Base-by-base conservation (phyloP, 2,797 vertebrate genomes). In the Amniataba percoides region DNA sequence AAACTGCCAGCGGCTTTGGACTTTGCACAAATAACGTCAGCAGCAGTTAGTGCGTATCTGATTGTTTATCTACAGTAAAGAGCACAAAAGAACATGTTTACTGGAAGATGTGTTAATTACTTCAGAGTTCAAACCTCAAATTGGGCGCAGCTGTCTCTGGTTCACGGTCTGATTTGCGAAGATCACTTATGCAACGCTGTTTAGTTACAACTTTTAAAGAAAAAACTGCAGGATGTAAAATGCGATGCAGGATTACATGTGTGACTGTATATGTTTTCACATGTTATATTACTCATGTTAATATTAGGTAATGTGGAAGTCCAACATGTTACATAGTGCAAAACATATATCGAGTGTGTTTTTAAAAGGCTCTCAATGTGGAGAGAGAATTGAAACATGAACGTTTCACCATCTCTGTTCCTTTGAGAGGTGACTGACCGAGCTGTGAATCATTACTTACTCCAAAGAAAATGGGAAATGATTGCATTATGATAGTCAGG, bases 371-470 rank as follows among this genome's bases (percentile, higher is more conserved):
- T 21, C 0, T 51, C 15, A 67, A 40, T 23, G 48, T 51, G 40
- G 19, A 56, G 40, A 6, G 27, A 71, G 46, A 45, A 1, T 27
- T 36, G 14, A 48, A 16, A 36, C 23, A 21, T 31, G 1, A 36
- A 0, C 0, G 0, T 70, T 71, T 71, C 23, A 39, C 48, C 45
- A 49, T 78, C 6, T n/a, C 18, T 21, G 19, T 60, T 61, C 27
- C 9, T 31, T 21, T 52, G 16, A 42, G 51, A 57, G 39, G 42
- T 57, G 55, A 69, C 27, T 56, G 59, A 66, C 12, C 46, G 2
- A 72, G 53, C 27, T 61, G 58, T 68, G 45, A 80, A 61, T 83
- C 23, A 74, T 46, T 62, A 46, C 19, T 40, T 40, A 52, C 16
- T 13, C 13, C 4, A 7, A 40, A 55, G n/a, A 61, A 46, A 60